Evolutionary conservation across 1,140 invertebrate species (phyloP).

Genomic region (Drosophila obscura): DNA sequence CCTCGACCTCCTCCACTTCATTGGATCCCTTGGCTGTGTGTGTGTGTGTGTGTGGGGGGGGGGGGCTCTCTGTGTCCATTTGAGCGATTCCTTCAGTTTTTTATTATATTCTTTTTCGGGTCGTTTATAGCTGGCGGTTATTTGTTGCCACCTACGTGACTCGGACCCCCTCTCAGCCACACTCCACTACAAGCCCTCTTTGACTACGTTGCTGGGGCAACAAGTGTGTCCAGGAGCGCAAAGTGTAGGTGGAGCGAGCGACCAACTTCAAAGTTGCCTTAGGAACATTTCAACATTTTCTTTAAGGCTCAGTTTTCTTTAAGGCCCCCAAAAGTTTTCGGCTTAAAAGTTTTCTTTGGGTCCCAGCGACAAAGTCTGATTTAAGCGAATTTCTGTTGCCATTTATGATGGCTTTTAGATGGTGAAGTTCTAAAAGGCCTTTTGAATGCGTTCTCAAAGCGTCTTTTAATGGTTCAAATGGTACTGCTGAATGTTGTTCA

Average conservation of each 20-base stretch:
- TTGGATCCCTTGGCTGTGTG: background rate
- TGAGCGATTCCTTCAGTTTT: constrained; percentile 45
- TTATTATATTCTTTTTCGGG: constrained; percentile 27
- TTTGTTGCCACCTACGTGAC: constrained; percentile 76
- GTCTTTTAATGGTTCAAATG: background rate
- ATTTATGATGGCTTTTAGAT: constrained; percentile 33
- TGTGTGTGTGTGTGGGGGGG: background rate
- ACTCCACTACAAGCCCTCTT: background rate
- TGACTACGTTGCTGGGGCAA: constrained; percentile 33
- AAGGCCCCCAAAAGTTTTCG: constrained; percentile 28
- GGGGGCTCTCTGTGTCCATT: constrained; percentile 19
- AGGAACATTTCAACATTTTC: constrained; percentile 9
- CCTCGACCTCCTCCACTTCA: background rate
- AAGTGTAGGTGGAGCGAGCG: constrained; percentile 12
- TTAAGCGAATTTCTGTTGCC: constrained; percentile 24
- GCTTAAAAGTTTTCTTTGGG: constrained; percentile 32
- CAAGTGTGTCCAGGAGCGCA: constrained; percentile 36
- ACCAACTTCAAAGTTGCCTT: constrained; percentile 46
- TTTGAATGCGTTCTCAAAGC: background rate
- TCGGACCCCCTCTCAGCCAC: constrained; percentile 2
- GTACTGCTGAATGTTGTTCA: no score
- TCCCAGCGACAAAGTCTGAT: constrained; percentile 22
- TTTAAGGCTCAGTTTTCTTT: constrained; percentile 22
- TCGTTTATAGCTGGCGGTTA: constrained; percentile 58
- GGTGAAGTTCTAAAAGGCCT: background rate